Percentiles rank a stretch among this genome's conserved stretches.
These are phyloP conservation scores for Agrochola macilenta DNA, from an alignment of 2,888 invertebrate species.

Conservation along the genomic window DNA sequence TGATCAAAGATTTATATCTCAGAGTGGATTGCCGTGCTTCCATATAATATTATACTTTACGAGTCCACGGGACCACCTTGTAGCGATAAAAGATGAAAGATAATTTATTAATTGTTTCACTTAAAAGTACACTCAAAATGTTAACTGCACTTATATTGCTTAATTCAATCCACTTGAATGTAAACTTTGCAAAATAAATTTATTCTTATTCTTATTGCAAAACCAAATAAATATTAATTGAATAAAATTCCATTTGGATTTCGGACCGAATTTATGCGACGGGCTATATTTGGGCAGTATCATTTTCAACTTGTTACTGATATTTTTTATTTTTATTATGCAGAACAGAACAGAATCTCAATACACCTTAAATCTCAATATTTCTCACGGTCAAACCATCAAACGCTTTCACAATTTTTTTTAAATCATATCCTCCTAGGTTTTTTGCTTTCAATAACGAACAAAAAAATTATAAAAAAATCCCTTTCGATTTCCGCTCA, in stretches of 20 bases:
- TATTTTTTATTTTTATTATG: constrained; percentile 28
- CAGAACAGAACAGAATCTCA: constrained; percentile 1
- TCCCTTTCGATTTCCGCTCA: constrained; percentile 89
- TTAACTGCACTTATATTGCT: constrained; percentile 21
- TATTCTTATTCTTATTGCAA: constrained; percentile 2
- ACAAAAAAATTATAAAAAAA: constrained; percentile 78
- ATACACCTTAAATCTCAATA: constrained; percentile 36
- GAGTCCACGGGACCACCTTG: constrained; percentile 63
- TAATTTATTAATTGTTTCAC: constrained; percentile 55
- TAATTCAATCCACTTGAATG: no score
- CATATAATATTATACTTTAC: constrained; percentile 61
- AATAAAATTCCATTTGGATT: constrained; percentile 32
- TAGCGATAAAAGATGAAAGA: constrained; percentile 50
- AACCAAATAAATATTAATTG: constrained; percentile 20
- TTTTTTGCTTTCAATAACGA: constrained; percentile 79
- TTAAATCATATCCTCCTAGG: constrained; percentile 77
- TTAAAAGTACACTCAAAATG: constrained; percentile 32
- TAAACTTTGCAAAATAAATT: no score
- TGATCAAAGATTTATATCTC: constrained; percentile 50
- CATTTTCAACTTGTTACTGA: constrained; percentile 19
- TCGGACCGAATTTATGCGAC: constrained; percentile 8
- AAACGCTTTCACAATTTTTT: constrained; percentile 83
- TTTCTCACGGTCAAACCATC: constrained; percentile 71
- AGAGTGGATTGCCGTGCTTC: constrained; percentile 41
- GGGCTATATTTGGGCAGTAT: constrained; percentile 9